Percentiles rank a stretch among this genome's conserved stretches.
phyloP scores from a whole-genome alignment of 2,888 invertebrate genomes.

The Leucozona laternaria region DNA sequence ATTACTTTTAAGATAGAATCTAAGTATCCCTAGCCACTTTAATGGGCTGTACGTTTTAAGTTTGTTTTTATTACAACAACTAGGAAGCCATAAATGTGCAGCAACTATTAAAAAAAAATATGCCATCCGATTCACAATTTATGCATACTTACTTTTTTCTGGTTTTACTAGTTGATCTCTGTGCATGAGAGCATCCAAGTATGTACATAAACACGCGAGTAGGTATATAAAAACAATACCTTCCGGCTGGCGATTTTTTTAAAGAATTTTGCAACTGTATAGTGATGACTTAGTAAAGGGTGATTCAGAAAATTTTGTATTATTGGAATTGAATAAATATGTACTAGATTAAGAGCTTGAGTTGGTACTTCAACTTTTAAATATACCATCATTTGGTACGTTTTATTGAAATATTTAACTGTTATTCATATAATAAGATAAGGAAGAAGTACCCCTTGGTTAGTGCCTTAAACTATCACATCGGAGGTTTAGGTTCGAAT shows the following conservation, averaged over 20 bases:
- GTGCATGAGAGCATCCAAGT: not conserved
- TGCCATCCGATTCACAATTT: not conserved
- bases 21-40: too few species aligned
- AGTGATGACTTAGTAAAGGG: not conserved
- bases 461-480: too few species aligned
- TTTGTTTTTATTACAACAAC: not conserved
- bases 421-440: too few species aligned
- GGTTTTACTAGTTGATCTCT: not conserved
- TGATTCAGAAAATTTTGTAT: not conserved
- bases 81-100: not conserved
- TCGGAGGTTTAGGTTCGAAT: too few species aligned
- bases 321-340: too few species aligned
- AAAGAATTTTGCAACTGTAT: not conserved
- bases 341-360: too few species aligned
- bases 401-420: too few species aligned
- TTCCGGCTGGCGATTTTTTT: slow-evolving; percentile 6
- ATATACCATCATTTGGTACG: too few species aligned
- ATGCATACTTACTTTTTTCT: not conserved
- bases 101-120: not conserved
- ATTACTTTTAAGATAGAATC: too few species aligned
- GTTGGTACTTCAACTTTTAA: too few species aligned
- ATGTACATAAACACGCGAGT: not conserved
- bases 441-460: too few species aligned
- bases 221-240: not conserved
- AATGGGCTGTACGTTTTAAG: not conserved